Percentiles rank a stretch among this genome's conserved stretches.
Conservation (phyloP, 2,113 vertebrate species). For the Heterotilapia buettikoferi region DNA sequence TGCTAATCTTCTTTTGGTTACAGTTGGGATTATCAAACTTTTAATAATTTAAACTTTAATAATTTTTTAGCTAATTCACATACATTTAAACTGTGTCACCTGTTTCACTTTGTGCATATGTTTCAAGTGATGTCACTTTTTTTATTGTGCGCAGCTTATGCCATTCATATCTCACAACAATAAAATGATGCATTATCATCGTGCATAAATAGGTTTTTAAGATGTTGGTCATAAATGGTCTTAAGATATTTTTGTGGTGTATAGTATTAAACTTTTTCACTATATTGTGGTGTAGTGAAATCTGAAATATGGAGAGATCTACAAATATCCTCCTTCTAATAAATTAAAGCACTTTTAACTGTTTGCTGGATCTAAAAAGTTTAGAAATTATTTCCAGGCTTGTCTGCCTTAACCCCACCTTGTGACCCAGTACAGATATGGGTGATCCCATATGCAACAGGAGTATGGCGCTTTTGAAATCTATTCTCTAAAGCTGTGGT, state of each 20-base stretch:
- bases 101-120: background rate
- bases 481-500: background rate
- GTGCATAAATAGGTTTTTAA: background rate
- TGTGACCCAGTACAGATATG: accelerated
- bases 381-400: background rate
- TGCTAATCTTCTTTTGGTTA: accelerated
- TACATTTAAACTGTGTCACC: accelerated
- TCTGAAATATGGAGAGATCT: background rate
- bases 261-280: background rate
- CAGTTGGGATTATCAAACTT: background rate
- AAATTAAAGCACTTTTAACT: background rate
- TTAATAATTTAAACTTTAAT: background rate
- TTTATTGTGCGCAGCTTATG: background rate
- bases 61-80: background rate
- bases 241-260: background rate
- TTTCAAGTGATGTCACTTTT: background rate
- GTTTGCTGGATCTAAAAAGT: background rate
- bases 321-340: accelerated
- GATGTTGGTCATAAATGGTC: background rate
- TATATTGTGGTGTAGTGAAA: background rate
- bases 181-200: background rate
- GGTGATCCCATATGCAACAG: background rate
- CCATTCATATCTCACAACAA: background rate
- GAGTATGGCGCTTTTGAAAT: accelerated
- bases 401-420: background rate